Evolutionary conservation across 2,888 invertebrate genomes (phyloP).

Genomic region (Eupithecia vulgata): DNA sequence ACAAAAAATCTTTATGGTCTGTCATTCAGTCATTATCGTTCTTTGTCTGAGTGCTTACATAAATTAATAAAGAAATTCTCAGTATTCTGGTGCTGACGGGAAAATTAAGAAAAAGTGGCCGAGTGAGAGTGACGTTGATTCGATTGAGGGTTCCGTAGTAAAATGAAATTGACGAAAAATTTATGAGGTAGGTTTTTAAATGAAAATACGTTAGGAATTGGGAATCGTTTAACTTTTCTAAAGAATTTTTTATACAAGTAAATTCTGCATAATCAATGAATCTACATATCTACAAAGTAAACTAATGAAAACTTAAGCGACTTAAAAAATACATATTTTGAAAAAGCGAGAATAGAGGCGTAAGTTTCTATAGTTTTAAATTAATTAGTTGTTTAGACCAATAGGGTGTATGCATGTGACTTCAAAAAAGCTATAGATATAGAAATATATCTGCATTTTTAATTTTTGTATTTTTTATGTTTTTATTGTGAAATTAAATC

Average conservation of each 20-base stretch:
- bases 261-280: neutral
- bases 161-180: neutral
- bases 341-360: too few species aligned
- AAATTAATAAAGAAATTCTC: slow-evolving; percentile 81
- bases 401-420: too few species aligned
- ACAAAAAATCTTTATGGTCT: slow-evolving; percentile 64
- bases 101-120: slow-evolving; percentile 57
- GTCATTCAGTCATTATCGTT: slow-evolving; percentile 52
- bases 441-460: too few species aligned
- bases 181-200: neutral
- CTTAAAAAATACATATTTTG: too few species aligned
- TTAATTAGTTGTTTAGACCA: neutral
- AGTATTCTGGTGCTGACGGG: slow-evolving; percentile 74
- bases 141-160: neutral
- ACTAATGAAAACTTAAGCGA: neutral
- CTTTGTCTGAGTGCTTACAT: slow-evolving; percentile 75
- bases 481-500: too few species aligned
- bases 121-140: neutral
- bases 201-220: neutral
- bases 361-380: neutral
- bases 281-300: neutral
- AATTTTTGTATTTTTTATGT: too few species aligned
- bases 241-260: neutral
- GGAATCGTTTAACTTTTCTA: neutral
- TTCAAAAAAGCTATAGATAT: too few species aligned